Evolutionary conservation across 2,888 invertebrate species (phyloP).

Genomic region (Lasioglossum zephyrum): DNA sequence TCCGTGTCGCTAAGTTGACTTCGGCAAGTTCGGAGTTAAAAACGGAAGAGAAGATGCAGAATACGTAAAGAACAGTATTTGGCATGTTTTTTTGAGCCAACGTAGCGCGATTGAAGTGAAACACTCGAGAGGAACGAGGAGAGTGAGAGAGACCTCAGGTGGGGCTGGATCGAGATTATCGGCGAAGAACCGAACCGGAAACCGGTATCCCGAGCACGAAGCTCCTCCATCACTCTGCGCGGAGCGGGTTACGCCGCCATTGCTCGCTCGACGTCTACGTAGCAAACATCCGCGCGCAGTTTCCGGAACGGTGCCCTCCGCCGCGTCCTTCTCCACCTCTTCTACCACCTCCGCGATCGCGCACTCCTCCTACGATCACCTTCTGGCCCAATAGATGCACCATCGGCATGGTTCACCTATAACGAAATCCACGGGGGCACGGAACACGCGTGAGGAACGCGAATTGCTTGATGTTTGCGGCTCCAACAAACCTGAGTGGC

Average conservation of each 20-base stretch:
- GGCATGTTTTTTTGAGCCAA: constrained; percentile 62
- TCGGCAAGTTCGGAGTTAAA: constrained; percentile 21
- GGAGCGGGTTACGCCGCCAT: constrained; percentile 71
- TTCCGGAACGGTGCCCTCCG: constrained; percentile 76
- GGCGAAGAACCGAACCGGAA: constrained; percentile 78
- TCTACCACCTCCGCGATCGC: constrained; percentile 59
- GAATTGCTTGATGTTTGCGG: not conserved
- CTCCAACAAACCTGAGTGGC: not conserved
- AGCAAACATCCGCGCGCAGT: constrained; percentile 76
- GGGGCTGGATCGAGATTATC: constrained; percentile 79
- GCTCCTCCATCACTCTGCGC: constrained; percentile 77
- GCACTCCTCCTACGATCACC: constrained; percentile 71
- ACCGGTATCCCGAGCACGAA: constrained; percentile 78
- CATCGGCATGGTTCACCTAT: constrained; percentile 49
- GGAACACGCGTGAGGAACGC: not conserved
- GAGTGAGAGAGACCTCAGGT: constrained; percentile 66
- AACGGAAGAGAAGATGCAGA: constrained; percentile 20
- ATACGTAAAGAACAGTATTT: constrained; percentile 55
- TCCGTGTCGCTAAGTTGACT: not conserved
- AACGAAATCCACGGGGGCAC: constrained; percentile 52
- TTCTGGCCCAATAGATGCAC: constrained; percentile 49
- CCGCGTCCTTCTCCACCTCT: constrained; percentile 59
- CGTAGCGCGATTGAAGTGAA: constrained; percentile 43
- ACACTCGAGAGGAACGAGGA: constrained; percentile 11
- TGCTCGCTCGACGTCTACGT: constrained; percentile 74